Evolutionary conservation across 2,888 invertebrate genomes (phyloP).

Genomic region (Enoplolaimus lenunculus): DNA sequence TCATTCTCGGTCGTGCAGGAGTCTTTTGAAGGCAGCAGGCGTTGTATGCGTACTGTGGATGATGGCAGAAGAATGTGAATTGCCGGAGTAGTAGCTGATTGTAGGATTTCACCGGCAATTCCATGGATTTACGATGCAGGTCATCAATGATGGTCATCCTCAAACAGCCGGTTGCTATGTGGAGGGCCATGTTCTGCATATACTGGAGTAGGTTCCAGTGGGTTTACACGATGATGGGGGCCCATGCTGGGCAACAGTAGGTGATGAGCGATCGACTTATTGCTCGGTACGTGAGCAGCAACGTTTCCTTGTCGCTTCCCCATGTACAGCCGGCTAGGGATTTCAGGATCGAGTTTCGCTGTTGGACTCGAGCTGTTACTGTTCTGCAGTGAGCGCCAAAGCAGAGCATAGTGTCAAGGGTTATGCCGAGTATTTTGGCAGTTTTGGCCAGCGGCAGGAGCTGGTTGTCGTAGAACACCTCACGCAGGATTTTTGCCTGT

Average conservation of each 20-base stretch:
- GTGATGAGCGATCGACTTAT: neutral
- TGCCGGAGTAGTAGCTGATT: no score
- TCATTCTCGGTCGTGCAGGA: no score
- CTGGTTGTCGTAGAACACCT: neutral
- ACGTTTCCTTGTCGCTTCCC: no score
- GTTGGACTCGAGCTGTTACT: neutral
- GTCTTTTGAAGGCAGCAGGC: no score
- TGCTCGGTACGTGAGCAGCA: neutral
- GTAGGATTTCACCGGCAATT: no score
- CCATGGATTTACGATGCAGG: slow-evolving; percentile 1
- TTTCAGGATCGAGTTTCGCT: neutral
- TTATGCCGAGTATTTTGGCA: neutral
- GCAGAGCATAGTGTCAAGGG: neutral
- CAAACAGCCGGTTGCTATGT: no score
- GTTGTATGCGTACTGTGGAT: no score
- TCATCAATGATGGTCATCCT: no score
- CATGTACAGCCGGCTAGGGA: no score
- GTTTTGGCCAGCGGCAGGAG: neutral
- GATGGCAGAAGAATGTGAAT: no score
- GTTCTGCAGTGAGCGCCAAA: neutral
- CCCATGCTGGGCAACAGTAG: slow-evolving; percentile 1
- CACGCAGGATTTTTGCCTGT: neutral
- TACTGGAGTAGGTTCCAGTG: neutral
- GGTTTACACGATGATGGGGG: neutral
- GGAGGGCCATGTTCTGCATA: neutral